Percentiles rank a stretch among this genome's conserved stretches.
These are phyloP conservation scores for Dolichallabes microphthalmus DNA, from an alignment of 2,113 vertebrate genomes.

Conservation along the genomic window DNA sequence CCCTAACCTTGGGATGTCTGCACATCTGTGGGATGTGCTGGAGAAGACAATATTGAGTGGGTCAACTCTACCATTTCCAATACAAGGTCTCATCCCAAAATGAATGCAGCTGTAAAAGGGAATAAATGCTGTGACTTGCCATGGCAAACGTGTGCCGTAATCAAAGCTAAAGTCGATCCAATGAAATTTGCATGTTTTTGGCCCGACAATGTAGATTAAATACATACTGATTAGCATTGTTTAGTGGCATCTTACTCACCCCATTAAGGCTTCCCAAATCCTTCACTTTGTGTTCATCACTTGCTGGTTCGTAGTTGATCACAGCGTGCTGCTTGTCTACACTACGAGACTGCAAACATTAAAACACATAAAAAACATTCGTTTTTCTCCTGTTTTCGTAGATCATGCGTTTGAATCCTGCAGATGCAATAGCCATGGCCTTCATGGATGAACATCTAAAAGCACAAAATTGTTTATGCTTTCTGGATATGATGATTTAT, in stretches of 20 bases:
- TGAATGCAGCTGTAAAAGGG: too few relatives aligned
- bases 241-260: constrained; percentile 73
- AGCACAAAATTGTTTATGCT: background rate
- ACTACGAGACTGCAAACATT: constrained; percentile 84
- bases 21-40: too few relatives aligned
- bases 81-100: too few relatives aligned
- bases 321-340: constrained; percentile 98
- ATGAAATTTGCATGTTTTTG: too few relatives aligned
- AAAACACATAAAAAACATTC: background rate
- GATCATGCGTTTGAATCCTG: background rate
- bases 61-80: too few relatives aligned
- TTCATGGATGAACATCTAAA: background rate
- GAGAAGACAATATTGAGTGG: too few relatives aligned
- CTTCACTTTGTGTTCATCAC: constrained; percentile 93
- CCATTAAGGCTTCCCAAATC: constrained; percentile 97
- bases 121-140: too few relatives aligned
- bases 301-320: constrained; percentile 88
- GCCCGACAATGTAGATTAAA: too few relatives aligned
- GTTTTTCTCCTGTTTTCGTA: background rate
- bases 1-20: too few relatives aligned
- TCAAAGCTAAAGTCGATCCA: too few relatives aligned
- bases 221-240: background rate
- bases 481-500: background rate
- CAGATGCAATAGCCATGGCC: background rate
- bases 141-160: too few relatives aligned